A percentile compares a stretch with the other conserved stretches of the same genome.
Evolutionary conservation across 2,113 vertebrate species (phyloP).

Genomic region (Anarhynchus alexandrinus): DNA sequence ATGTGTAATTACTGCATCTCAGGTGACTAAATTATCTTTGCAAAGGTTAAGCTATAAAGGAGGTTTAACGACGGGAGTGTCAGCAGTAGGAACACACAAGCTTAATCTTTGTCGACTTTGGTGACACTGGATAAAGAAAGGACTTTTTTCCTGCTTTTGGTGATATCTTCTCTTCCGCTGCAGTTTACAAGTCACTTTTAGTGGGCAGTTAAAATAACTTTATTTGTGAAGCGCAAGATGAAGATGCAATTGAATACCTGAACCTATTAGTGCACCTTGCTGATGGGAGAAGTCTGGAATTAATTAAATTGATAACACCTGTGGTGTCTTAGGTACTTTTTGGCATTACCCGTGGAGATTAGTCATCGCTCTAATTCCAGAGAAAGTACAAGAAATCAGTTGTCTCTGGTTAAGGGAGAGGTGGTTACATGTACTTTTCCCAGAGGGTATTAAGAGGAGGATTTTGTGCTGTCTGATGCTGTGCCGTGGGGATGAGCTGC

Average conservation of each 20-base stretch:
- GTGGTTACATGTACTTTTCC: not conserved
- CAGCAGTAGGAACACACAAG: not conserved
- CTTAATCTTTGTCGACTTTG: not conserved
- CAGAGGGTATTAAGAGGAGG: not conserved
- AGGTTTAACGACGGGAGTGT: not conserved
- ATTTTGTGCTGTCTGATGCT: not conserved
- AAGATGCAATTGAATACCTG: not conserved
- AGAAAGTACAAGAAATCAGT: too few relatives aligned
- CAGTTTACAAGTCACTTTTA: not conserved
- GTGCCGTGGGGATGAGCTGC: not conserved
- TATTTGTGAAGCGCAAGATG: not conserved
- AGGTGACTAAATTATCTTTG: not conserved
- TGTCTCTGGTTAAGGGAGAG: not conserved
- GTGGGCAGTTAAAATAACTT: not conserved
- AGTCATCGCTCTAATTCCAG: not conserved
- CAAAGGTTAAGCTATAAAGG: not conserved
- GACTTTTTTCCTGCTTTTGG: not conserved
- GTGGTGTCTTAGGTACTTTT: not conserved
- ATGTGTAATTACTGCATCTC: not conserved
- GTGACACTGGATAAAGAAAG: not conserved
- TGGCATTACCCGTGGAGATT: not conserved
- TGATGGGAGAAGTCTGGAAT: not conserved
- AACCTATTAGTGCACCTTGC: not conserved
- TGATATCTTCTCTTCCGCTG: too few relatives aligned
- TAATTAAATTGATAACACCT: not conserved